Evolutionary conservation across 2,113 vertebrate species (phyloP).

Genomic region (Psittacula cyanocephala): DNA sequence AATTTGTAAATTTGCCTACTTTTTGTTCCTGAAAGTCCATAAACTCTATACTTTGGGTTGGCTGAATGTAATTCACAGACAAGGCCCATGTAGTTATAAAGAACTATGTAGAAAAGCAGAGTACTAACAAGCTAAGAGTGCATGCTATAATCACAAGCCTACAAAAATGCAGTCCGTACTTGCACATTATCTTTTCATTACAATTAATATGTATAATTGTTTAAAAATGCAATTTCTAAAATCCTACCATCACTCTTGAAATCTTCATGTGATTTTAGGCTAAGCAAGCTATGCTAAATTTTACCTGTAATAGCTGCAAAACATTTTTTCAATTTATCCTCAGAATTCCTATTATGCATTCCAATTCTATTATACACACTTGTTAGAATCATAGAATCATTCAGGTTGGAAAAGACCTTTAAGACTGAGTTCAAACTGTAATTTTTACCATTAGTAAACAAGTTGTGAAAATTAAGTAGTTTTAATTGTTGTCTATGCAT

Average conservation of each 20-base stretch:
- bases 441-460: not conserved
- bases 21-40: not conserved
- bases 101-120: not conserved
- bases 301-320: not conserved
- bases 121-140: not conserved
- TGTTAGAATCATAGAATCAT: not conserved
- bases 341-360: not conserved
- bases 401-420: not conserved
- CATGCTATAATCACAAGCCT: not conserved
- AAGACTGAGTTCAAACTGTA: not conserved
- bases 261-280: not conserved
- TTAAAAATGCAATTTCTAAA: not conserved
- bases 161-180: not conserved
- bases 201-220: not conserved
- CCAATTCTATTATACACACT: not conserved
- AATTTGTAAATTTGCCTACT: not conserved
- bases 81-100: accelerated
- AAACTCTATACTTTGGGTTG: not conserved
- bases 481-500: not conserved
- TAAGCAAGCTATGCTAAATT: not conserved
- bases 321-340: not conserved
- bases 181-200: not conserved
- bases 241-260: not conserved
- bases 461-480: not conserved
- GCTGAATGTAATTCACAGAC: not conserved